Evolutionary conservation across 2,797 vertebrate species (phyloP).

Genomic region (Coranthus polyacanthus): DNA sequence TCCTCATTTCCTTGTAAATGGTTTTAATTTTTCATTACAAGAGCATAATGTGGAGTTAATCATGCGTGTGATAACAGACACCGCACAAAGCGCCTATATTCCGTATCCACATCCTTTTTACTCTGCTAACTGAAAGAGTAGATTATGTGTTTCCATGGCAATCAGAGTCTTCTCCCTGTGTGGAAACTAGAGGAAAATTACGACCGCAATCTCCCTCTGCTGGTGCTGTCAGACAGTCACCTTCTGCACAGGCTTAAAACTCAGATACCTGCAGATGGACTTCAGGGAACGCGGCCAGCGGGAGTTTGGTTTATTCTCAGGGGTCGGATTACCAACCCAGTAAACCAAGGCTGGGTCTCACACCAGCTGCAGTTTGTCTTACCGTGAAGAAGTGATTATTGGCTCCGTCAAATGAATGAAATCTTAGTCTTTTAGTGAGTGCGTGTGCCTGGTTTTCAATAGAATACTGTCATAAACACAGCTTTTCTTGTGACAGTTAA

Average conservation of each 20-base stretch:
- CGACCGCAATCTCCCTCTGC: conserved; percentile 52
- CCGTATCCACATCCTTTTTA: conserved; percentile 37
- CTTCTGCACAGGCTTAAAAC: conserved; percentile 41
- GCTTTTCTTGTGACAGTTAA: too few relatives aligned
- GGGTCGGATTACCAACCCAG: too few relatives aligned
- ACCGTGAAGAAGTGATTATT: too few relatives aligned
- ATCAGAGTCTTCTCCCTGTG: conserved; percentile 67
- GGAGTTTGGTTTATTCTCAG: too few relatives aligned
- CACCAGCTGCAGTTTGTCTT: too few relatives aligned
- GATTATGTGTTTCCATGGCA: conserved; percentile 81
- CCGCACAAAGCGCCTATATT: too few relatives aligned
- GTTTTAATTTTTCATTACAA: conserved; percentile 20
- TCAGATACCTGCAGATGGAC: conserved; percentile 45
- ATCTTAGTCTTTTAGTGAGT: too few relatives aligned
- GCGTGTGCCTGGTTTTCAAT: too few relatives aligned
- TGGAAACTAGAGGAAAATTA: conserved; percentile 49
- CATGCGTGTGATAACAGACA: conserved; percentile 6
- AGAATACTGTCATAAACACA: too few relatives aligned
- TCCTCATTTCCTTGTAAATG: not conserved
- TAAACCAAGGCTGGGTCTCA: too few relatives aligned
- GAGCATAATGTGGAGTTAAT: conserved; percentile 25
- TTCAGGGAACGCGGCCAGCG: conserved; percentile 1
- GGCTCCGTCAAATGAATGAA: too few relatives aligned
- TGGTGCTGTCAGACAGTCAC: conserved; percentile 41
- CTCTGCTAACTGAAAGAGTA: too few relatives aligned